Percentiles rank a stretch among this genome's conserved stretches.
These are phyloP conservation scores for Pteromalus puparum DNA, from an alignment of 1,140 invertebrate species.

Conservation along the genomic window DNA sequence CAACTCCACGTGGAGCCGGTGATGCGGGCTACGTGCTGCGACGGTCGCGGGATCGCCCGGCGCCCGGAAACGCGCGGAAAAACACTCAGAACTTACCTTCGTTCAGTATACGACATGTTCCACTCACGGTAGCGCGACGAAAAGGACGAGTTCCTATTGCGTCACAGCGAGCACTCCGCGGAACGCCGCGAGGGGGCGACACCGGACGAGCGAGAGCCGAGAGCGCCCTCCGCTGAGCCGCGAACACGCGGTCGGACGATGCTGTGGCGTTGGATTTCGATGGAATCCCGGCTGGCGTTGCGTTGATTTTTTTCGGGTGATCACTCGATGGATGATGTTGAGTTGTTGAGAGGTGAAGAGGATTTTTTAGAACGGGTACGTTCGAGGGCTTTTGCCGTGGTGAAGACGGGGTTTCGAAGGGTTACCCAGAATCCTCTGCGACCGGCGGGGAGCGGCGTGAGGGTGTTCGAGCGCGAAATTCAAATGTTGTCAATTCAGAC, in stretches of 20 bases:
- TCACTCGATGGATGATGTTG: too few species aligned
- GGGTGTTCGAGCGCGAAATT: neutral
- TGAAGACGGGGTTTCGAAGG: neutral
- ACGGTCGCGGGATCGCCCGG: neutral
- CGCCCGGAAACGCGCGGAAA: constrained; percentile 4
- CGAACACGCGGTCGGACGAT: neutral
- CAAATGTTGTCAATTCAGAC: neutral
- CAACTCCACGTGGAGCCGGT: neutral
- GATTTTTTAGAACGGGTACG: neutral
- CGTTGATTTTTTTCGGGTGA: too few species aligned
- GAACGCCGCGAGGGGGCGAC: constrained; percentile 52
- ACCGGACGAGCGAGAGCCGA: neutral
- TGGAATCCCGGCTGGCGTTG: too few species aligned
- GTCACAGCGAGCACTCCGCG: constrained; percentile 52
- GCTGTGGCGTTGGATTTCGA: too few species aligned
- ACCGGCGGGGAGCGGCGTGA: neutral
- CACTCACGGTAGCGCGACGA: constrained; percentile 81
- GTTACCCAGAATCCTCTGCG: constrained; percentile 6
- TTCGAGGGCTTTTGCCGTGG: neutral
- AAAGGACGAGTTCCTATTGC: constrained; percentile 78
- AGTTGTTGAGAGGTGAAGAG: too few species aligned
- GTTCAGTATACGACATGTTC: constrained; percentile 86
- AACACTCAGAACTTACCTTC: constrained; percentile 80
- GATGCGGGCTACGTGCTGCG: too few species aligned
- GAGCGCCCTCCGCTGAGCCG: neutral